Evolutionary conservation across 1,140 invertebrate genomes (phyloP).

Genomic region (Platyura marginata): DNA sequence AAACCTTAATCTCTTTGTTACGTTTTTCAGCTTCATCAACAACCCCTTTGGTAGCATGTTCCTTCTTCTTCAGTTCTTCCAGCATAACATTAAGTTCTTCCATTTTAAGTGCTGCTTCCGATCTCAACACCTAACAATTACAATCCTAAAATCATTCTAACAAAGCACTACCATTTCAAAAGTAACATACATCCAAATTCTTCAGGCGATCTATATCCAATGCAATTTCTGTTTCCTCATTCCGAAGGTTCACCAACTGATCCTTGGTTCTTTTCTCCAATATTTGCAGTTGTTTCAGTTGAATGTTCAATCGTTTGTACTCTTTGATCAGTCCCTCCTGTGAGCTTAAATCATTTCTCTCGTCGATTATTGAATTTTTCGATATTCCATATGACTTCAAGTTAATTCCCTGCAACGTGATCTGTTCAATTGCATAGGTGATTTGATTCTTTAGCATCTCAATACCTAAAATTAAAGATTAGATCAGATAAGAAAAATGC

Average conservation of each 20-base stretch:
- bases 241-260: slow-evolving; percentile 14
- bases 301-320: slow-evolving; percentile 3
- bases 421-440: slow-evolving; percentile 5
- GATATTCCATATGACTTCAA: slow-evolving; percentile 1
- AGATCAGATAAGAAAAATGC: too few relatives aligned
- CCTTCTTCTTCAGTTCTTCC: slow-evolving; percentile 11
- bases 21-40: slow-evolving; percentile 11
- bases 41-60: slow-evolving; percentile 10
- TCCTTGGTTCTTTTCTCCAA: slow-evolving; percentile 18
- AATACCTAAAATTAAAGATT: slow-evolving; percentile 1
- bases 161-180: neutral
- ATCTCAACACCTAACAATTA: slow-evolving; percentile 6
- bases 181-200: slow-evolving; percentile 11
- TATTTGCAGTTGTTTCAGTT: slow-evolving; percentile 18
- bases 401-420: slow-evolving; percentile 4
- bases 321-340: slow-evolving; percentile 4
- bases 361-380: slow-evolving; percentile 1
- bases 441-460: slow-evolving; percentile 5
- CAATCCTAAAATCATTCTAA: too few relatives aligned
- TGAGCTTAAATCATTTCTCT: slow-evolving; percentile 3
- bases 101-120: slow-evolving; percentile 11
- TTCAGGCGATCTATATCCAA: slow-evolving; percentile 1
- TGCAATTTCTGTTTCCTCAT: slow-evolving; percentile 2
- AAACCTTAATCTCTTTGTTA: slow-evolving; percentile 15
- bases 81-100: slow-evolving; percentile 12